Evolutionary conservation across 2,113 vertebrate species (phyloP), one percentile per base, ranked within the genome.

Genomic region (Thunnus maccoyii): DNA sequence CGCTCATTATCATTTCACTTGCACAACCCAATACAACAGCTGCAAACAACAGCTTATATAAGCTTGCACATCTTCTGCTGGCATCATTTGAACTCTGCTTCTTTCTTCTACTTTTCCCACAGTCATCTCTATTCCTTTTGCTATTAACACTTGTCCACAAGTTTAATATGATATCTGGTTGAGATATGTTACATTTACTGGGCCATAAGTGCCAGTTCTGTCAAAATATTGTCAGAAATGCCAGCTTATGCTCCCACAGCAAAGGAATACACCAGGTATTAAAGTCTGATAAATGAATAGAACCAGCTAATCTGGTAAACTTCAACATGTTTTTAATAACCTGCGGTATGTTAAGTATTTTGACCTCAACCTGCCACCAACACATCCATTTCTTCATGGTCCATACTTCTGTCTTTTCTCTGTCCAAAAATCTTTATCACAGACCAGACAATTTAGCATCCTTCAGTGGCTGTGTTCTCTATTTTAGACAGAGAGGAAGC

Each of bases 11-110:
- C 55, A 6, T 44, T 65, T 62, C 48, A 60, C 76, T 73, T 84
- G 50, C 68, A 62, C 15, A 16, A 67, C 54, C 6, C 66, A 48
- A 55, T 8, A 13, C 54, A 57, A 75, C 84, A 86, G 71, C 80
- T 86, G 85, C 66, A 80, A 58, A 83, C 30, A 86, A 18, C 68
- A 70, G 81, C 72, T 76, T 69, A 25, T 11, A 18, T 63, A 68
- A 67, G 22, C 3, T 61, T 68, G 52, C 20, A 54, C 54, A 58
- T 75, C 57, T 65, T 69, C 76, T 22, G 20, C 66, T 78, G 73
- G 73, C 60, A 72, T 32, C 54, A 48, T 61, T 71, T 67, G 68
- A 47, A 67, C 48, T 1, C 1, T 30, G 36, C 17, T 8, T 32
- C 36, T 70, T 68, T 83, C 44, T 62, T 47, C 54, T 61, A 58